Evolutionary conservation across 1,140 invertebrate species (phyloP), one percentile per base, ranked within the genome.

Genomic region (Aplysia californica): DNA sequence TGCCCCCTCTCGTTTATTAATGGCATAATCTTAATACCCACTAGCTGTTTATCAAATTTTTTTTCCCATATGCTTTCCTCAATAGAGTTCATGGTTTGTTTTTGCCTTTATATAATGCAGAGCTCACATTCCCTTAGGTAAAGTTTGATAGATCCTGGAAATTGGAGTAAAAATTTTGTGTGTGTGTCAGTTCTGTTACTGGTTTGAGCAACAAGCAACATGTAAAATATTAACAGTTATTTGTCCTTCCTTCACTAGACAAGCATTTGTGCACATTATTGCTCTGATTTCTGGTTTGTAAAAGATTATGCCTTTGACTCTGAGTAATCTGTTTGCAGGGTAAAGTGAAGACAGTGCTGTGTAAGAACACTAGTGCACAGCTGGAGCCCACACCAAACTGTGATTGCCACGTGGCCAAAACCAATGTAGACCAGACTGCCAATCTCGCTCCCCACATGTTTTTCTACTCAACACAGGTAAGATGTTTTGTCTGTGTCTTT

Each of bases 301-400:
- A 10, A 21, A 21, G 6, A 18, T 6, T 21, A 61, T 18, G 6
- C 18, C 6, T 21, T 61, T 61, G 10, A 21, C 6, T 21, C 44
- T 15, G 44, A 50, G 10, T 29, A 10, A 21, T 6, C 15, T 18
- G 18, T 66, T 58, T 71, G 18, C 58, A 75, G 72, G 72, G 72
- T 64, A 75, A 75, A 75, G 39, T 66, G 26, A 75, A 75, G 29
- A 50, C 61, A 33, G 72, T 75, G 23, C 1, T 75, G 4, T 75
- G 72, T 23, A 75, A 66, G 33, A 66, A 66, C 55, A 61, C 66
- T 33, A 61, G 72, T 44, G 38, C 35, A 21, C 59, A 75, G 26
- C 72, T 75, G 31, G 72, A 75, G 61, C 72, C 72, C 23, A 75
- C 72, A 20, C 72, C 72, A 50, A 75, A 75, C 61, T 75, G 66